Evolutionary conservation across 2,113 vertebrate genomes (phyloP), one percentile per base, ranked within the genome.

Genomic region (Grallaria varia): DNA sequence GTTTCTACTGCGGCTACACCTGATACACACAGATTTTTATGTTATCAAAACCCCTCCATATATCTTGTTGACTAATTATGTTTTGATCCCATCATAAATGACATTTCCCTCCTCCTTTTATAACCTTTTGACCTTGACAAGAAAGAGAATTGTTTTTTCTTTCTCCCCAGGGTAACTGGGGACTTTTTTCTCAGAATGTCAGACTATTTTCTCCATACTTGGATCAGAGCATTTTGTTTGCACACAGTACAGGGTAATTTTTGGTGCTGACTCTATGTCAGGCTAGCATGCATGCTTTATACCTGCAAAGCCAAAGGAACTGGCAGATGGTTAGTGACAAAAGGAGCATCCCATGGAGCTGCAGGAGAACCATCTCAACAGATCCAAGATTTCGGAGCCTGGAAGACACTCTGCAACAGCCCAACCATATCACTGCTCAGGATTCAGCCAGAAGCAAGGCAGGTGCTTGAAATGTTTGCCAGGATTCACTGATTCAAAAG

Each of bases 401-500:
- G 55, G 76, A 81, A 89, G 63, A 83, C 17, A 74, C 44, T 27
- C 18, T 27, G 31, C 33, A 90, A 74, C 72, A 91, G 35, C 79
- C 40, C 76, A 94, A 77, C 39, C 1, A 0, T 73, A 71, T 25
- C 42, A 66, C 49, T 49, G 72, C 66, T 84, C 49, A 96, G 67
- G 71, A 62, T 89, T 84, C 79, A 80, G 90, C 87, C 89, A 96
- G 87, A 87, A 87, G 72, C 77, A 94, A 94, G 80, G 82, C 88
- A 96, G 93, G 91, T 96, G 89, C 83, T 93, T 71, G 35, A 78
- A 74, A 67, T 16, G 2, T 55, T 88, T 94, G 90, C 93, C 88
- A 96, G 53, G 45, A 87, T 82, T 84, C 64, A 66, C 28, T 87
- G 69, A 94, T 53, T 93, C 64, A 78, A 75, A 91, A 14, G 6